Base-by-base conservation (phyloP, 2,888 invertebrate genomes). In the Troilus luridus region DNA sequence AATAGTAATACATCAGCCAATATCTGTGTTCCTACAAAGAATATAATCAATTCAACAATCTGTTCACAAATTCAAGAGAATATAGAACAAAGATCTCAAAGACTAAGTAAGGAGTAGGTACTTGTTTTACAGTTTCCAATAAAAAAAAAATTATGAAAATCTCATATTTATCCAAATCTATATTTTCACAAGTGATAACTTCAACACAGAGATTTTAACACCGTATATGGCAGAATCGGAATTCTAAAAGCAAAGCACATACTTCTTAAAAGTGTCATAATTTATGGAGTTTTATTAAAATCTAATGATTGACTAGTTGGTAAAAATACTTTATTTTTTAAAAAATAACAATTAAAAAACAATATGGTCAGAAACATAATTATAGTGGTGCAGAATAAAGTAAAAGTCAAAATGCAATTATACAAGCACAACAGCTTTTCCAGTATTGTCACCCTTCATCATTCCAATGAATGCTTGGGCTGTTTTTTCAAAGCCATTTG, bases 401-500 rank as follows among this genome's bases (percentile, higher is more conserved):
- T 0, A 41, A 77, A 41, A 77, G 41, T 77, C 24, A 6, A 12
- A 56, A n/a, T 58, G 8, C 7, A 21, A 17, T 94, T 94, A 96
- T 9, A 95, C 95, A 94, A 96, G 95, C 19, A 97, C 96, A 92
- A 97, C 94, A 62, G 96, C 96, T 95, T 97, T 97, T 89, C 97
- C 97, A 56, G 95, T 95, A 94, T 96, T 97, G 93, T 96, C 95
- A 64, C 97, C 97, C 91, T 93, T 93, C 91, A 96, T 94, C 93
- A 97, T 95, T 21, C 95, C 96, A 91, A 95, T 94, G 92, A 97
- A 95, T 64, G 97, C 97, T 88, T 96, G 95, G 3, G 96, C 96
- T 95, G 96, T 96, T 93, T 96, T 96, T 92, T 97, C 96, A 94
- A 97, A 97, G 5, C 97, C 97, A 92, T 96, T 94, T 5, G 96